Evolutionary conservation across 2,797 vertebrate genomes (phyloP).

Genomic region (Ibycter americanus): DNA sequence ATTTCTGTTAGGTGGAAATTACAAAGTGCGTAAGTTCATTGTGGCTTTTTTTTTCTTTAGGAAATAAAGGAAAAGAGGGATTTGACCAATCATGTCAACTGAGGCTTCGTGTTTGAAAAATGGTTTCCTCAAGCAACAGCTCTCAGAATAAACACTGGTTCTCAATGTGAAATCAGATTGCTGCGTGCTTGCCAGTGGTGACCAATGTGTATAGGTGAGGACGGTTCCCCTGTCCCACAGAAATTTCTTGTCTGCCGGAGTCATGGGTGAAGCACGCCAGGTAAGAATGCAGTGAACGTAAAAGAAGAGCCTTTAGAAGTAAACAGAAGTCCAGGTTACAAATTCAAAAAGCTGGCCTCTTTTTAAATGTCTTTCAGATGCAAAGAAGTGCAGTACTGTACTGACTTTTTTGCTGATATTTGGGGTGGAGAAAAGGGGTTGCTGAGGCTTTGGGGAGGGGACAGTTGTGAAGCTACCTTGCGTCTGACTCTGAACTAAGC

Average conservation of each 20-base stretch:
- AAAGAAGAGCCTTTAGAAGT: not conserved
- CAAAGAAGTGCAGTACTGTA: not conserved
- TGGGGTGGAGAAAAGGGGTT: not conserved
- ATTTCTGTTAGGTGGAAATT: not conserved
- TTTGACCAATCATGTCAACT: not conserved
- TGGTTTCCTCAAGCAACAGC: not conserved
- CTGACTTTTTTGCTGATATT: not conserved
- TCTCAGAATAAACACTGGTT: not conserved
- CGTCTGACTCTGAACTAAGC: not conserved
- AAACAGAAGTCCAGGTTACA: not conserved
- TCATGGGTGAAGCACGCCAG: not conserved
- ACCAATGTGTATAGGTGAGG: not conserved
- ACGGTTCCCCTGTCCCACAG: not conserved
- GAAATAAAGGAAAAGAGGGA: not conserved
- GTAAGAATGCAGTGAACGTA: not conserved
- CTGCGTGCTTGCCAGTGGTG: not conserved
- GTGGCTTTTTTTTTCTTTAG: constrained; percentile 8
- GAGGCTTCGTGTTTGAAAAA: not conserved
- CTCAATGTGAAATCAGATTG: not conserved
- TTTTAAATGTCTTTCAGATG: not conserved
- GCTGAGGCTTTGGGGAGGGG: not conserved
- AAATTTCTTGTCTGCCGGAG: not conserved
- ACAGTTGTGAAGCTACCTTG: not conserved
- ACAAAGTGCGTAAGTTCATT: not conserved
- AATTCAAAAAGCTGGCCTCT: not conserved